Evolutionary conservation across 1,140 invertebrate species (phyloP), one percentile per base, ranked within the genome.

Genomic region (Neotoxoptera formosana): DNA sequence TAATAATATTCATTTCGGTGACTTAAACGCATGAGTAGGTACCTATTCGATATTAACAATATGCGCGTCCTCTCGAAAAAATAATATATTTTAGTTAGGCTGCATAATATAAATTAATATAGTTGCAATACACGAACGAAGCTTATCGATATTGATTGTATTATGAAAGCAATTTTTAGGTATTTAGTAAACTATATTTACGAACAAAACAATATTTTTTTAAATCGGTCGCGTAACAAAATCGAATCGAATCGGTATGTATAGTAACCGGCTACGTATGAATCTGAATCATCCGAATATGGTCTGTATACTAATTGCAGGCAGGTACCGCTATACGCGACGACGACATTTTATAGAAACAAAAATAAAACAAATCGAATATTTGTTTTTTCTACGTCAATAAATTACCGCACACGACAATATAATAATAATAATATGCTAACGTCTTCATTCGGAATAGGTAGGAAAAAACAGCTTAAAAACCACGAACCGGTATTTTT

Each of bases 1-100:
- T 21, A 34, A 53, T 89, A 21, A 53, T 89, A 21, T 53, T 36
- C 0, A 89, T 25, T 36, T 53, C 6, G 51, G 48, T 53, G 48
- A 89, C 48, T 89, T 89, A 23, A 89, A 89, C 86, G 86, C 45
- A 25, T 36, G 83, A 30, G 81, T 53, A 41, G 41, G 81, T 53
- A n/a, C n/a, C n/a, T n/a, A 53, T 53, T 21, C 21, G 51, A 23
- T 53, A 21, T 83, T 11, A 86, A 86, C 60, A 14, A 20, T 14
- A 30, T 67, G 30, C n/a, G 14, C 60, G 60, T 20, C 14, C 3
- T 11, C 30, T 3, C 14, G 17, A 6, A n/a, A 76, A n/a, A 76
- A 76, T n/a, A n/a, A n/a, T n/a, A n/a, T n/a, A 76, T 76, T 76
- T n/a, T n/a, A 76, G 30, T n/a, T 76, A 17, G 14, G 30, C 60